phyloP scores from a whole-genome alignment of 2,113 vertebrate species.

The Gallinago jamesoni region DNA sequence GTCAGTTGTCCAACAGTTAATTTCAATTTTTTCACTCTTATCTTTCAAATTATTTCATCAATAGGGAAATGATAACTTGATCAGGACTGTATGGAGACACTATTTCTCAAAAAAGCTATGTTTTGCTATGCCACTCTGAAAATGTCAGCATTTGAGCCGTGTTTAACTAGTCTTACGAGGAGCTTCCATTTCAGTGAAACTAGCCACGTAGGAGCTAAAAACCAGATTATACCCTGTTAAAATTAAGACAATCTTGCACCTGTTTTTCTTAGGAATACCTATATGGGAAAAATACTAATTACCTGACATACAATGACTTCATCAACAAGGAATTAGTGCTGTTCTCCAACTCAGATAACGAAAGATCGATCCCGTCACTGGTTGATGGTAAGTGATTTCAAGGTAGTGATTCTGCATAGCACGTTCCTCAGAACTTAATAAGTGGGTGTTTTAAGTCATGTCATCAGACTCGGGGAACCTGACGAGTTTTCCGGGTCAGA shows the following conservation, averaged over 20 bases:
- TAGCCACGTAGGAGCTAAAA: not conserved
- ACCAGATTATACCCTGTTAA: not conserved
- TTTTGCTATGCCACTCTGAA: not conserved
- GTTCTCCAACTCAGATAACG: constrained; percentile 98
- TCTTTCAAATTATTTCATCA: not conserved
- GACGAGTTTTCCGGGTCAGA: not conserved
- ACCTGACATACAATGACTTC: constrained; percentile 92
- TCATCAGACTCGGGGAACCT: not conserved
- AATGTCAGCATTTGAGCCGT: not conserved
- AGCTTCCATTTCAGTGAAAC: not conserved
- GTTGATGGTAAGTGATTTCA: constrained; percentile 87
- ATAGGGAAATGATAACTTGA: not conserved
- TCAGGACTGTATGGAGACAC: not conserved
- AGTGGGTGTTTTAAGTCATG: not conserved
- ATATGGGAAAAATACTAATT: constrained; percentile 85
- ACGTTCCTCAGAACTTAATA: not conserved
- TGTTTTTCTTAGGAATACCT: constrained; percentile 86
- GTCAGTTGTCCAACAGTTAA: not conserved
- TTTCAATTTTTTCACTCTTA: not conserved
- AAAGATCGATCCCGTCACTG: constrained; percentile 94
- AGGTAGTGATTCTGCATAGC: not conserved
- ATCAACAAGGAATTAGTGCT: constrained; percentile 97
- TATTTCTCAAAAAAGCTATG: not conserved
- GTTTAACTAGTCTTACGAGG: not conserved
- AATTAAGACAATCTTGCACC: not conserved